Percentiles rank a stretch among this genome's conserved stretches.
Conservation (phyloP, 2,797 vertebrate species). For the Galaxias olidus region DNA sequence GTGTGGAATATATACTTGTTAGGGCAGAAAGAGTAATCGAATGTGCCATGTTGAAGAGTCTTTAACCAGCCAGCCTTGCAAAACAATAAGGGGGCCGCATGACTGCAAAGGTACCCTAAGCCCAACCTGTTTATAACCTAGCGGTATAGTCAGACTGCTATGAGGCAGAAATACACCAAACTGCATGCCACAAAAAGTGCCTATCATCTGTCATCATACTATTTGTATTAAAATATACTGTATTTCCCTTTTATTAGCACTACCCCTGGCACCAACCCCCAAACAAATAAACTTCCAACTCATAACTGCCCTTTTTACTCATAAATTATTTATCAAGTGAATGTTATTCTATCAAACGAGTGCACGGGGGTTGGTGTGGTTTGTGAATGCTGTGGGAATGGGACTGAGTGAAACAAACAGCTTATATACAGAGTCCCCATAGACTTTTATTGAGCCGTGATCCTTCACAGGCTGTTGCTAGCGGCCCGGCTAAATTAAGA, state of each 20-base stretch:
- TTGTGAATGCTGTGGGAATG: constrained; percentile 11
- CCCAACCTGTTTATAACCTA: no score
- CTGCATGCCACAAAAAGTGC: no score
- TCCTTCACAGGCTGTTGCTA: constrained; percentile 1
- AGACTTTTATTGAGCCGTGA: not conserved
- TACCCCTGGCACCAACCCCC: not conserved
- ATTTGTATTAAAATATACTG: not conserved
- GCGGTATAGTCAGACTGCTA: no score
- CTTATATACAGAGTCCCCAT: constrained; percentile 7
- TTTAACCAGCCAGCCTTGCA: not conserved
- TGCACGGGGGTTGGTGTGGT: constrained; percentile 3
- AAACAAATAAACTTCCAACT: not conserved
- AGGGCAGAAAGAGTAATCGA: constrained; percentile 2
- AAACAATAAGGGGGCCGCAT: no score
- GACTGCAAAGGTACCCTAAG: no score
- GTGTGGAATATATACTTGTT: no score
- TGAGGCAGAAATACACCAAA: no score
- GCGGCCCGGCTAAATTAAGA: constrained; percentile 22
- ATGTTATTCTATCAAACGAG: not conserved
- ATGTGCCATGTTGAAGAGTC: not conserved
- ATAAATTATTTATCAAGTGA: constrained; percentile 1
- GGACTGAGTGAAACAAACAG: not conserved
- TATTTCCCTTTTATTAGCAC: not conserved
- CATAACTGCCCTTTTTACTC: not conserved
- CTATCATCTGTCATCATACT: no score